Evolutionary conservation across 2,888 invertebrate genomes (phyloP).

Genomic region (Vanessa cardui): DNA sequence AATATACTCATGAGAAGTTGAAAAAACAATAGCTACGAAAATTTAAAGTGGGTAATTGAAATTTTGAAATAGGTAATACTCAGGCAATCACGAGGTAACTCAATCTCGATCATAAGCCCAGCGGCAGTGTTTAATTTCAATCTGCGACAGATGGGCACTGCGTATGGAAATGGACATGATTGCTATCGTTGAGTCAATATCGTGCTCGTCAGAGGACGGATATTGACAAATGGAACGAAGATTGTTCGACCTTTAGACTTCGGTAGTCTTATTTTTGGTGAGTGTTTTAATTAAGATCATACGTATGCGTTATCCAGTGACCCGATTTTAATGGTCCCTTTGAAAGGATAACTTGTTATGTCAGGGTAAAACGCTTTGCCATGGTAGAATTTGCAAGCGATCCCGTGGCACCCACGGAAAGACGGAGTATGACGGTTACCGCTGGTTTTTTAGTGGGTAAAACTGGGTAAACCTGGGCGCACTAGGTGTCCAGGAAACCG

Average conservation of each 20-base stretch:
- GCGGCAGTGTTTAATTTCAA: conserved; percentile 29
- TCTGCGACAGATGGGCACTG: conserved; percentile 38
- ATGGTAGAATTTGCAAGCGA: no score
- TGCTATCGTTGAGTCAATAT: conserved; percentile 54
- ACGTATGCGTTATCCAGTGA: neutral
- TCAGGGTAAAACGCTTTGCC: no score
- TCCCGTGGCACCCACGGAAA: no score
- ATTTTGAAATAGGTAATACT: neutral
- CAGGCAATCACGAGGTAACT: conserved; percentile 3
- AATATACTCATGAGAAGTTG: no score
- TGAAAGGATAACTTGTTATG: no score
- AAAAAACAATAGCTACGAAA: no score
- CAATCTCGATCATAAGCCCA: conserved; percentile 1
- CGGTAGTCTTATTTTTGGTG: neutral
- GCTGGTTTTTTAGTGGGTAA: no score
- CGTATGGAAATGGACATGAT: conserved; percentile 62
- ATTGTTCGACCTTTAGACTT: conserved; percentile 27
- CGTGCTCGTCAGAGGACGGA: conserved; percentile 56
- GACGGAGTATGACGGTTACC: no score
- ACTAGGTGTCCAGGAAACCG: no score
- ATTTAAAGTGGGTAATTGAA: neutral
- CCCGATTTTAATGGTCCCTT: no score
- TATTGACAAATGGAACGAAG: conserved; percentile 53
- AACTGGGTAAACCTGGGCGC: no score
- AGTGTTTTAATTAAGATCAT: neutral